Evolutionary conservation across 2,113 vertebrate genomes (phyloP).

Genomic region (Tetraodon nigroviridis): DNA sequence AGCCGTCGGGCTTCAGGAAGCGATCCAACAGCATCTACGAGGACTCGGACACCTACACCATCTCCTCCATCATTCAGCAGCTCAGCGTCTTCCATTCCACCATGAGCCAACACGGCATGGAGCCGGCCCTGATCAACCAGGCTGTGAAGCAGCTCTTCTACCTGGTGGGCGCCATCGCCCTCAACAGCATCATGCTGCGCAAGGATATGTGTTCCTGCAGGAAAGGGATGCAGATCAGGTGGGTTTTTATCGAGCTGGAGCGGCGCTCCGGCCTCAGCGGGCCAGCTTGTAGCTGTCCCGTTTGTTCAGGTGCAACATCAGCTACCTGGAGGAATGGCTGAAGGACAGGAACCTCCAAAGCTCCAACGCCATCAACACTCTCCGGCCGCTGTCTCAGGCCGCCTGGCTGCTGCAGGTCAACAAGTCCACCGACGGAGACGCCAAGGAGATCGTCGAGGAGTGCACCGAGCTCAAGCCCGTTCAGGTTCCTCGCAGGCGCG

Average conservation of each 20-base stretch:
- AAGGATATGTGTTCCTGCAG: conserved; percentile 98
- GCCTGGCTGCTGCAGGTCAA: conserved; percentile 97
- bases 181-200: conserved; percentile 94
- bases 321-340: conserved; percentile 97
- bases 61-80: conserved; percentile 87
- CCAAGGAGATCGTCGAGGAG: conserved; percentile 82
- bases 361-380: conserved; percentile 82
- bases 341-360: conserved; percentile 88
- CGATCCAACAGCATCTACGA: conserved; percentile 86
- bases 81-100: conserved; percentile 84
- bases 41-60: conserved; percentile 81
- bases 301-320: conserved; percentile 88
- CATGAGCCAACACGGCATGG: conserved; percentile 90
- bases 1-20: conserved; percentile 92
- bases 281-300: not conserved
- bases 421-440: conserved; percentile 91
- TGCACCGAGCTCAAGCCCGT: conserved; percentile 86
- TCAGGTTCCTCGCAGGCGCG: conserved; percentile 76
- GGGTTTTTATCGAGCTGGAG: not conserved
- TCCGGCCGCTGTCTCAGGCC: conserved; percentile 87
- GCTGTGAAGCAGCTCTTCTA: conserved; percentile 87
- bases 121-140: conserved; percentile 82
- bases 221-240: conserved; percentile 99
- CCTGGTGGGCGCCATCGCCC: conserved; percentile 80
- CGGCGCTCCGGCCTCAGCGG: not conserved